phyloP scores from a whole-genome alignment of 2,797 vertebrate species.

The Brachymystax lenok region DNA sequence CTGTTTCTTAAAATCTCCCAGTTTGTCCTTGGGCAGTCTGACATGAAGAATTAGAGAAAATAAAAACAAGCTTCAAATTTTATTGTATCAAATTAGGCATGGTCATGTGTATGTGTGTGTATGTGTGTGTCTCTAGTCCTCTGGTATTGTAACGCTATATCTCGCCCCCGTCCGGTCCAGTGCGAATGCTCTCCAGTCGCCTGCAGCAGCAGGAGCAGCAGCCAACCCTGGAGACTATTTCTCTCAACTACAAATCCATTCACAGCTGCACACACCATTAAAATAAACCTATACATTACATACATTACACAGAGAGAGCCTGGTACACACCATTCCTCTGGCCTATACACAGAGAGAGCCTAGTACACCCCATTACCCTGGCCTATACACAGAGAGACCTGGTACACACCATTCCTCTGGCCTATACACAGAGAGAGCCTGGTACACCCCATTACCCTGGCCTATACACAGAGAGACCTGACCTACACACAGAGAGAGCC shows the following conservation, averaged over 20 bases:
- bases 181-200: conserved; percentile 35
- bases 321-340: conserved; percentile 43
- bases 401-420: conserved; percentile 43
- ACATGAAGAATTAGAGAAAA: not conserved
- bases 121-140: conserved; percentile 23
- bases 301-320: too few relatives aligned
- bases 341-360: not conserved
- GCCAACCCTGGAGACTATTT: conserved; percentile 20
- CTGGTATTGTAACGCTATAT: conserved; percentile 48
- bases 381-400: not conserved
- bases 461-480: not conserved
- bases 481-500: not conserved
- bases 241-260: conserved; percentile 41
- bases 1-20: not conserved
- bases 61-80: not conserved
- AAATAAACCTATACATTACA: not conserved
- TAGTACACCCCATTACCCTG: not conserved
- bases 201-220: conserved; percentile 24
- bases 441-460: not conserved
- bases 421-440: not conserved
- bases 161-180: conserved; percentile 1
- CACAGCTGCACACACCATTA: conserved; percentile 53
- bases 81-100: not conserved
- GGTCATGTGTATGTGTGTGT: conserved; percentile 26
- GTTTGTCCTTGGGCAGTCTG: conserved; percentile 2